These are phyloP conservation scores for Stomatorhinus walkeri DNA, from an alignment of 2,797 vertebrate species.

Conservation along the genomic window DNA sequence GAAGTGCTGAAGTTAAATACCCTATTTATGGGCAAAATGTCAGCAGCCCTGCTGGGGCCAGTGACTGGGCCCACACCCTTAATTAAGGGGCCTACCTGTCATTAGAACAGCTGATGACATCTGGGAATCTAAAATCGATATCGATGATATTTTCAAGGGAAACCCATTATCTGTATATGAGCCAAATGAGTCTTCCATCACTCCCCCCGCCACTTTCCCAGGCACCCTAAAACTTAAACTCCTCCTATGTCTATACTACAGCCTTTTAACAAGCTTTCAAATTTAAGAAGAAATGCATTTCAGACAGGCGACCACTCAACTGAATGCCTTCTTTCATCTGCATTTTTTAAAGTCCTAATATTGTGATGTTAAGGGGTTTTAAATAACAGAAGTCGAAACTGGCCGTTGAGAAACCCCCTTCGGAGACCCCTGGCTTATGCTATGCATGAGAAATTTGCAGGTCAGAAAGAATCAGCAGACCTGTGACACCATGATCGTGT, in stretches of 20 bases:
- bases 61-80: neutral
- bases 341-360: neutral
- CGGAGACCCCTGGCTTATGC: neutral
- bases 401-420: neutral
- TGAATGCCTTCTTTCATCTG: neutral
- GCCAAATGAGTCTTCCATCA: neutral
- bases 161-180: slow-evolving; percentile 26
- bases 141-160: slow-evolving; percentile 20
- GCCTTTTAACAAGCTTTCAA: slow-evolving; percentile 41
- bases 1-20: neutral
- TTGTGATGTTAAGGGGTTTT: neutral
- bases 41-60: neutral
- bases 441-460: neutral
- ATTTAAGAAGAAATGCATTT: slow-evolving; percentile 35
- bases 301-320: neutral
- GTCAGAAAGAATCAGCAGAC: neutral
- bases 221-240: neutral
- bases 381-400: neutral
- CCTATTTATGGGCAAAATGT: neutral
- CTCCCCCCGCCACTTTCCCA: neutral
- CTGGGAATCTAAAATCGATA: slow-evolving; percentile 28
- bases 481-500: neutral
- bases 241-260: slow-evolving; percentile 43
- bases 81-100: slow-evolving; percentile 5
- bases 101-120: slow-evolving; percentile 28